Evolutionary conservation across 2,797 vertebrate species (phyloP), one percentile per base, ranked within the genome.

Genomic region (Phylloscopus collybita): DNA sequence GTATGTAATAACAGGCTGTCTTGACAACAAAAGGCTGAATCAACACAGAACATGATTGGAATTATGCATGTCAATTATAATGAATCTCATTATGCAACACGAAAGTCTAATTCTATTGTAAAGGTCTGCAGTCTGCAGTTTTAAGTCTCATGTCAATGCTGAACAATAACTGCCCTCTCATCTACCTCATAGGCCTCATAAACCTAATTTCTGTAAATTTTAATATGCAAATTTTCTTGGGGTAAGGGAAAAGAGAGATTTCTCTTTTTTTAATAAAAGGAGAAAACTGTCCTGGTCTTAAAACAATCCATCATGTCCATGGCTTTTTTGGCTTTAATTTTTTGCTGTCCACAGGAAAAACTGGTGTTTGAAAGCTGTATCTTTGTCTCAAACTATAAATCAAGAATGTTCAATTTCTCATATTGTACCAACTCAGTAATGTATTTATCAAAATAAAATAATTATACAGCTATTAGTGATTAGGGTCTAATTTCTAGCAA

Each of bases 51-150:
- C 92, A 90, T 84, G 93, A 90, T 57, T 93, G 92, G 96, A 96
- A 97, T 97, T 96, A 96, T 93, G 96, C 96, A 88, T 95, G 97
- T 94, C 97, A 95, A 95, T 97, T 96, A 96, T 94, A 97, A 97
- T 67, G 96, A 96, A 94, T 94, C 96, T 97, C 95, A 96, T 97
- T 96, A 96, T 93, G 90, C 91, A 85, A 89, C 92, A 91, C 15
- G 6, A 72, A 94, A 70, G 81, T 71, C 86, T 94, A 92, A 84
- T 96, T 95, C 95, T 88, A 92, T 96, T 94, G 91, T 90, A 95
- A 94, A 97, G 81, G 72, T 26, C 95, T 71, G 90, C 29, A 80
- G 70, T 90, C 93, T 94, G 93, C 84, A 95, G 74, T 93, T 92
- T 95, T 90, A 91, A 78, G 88, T 75, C 88, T 95, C 83, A 95